Conservation (phyloP, 2,888 invertebrate species). For the Mechanitis mazaeus region DNA sequence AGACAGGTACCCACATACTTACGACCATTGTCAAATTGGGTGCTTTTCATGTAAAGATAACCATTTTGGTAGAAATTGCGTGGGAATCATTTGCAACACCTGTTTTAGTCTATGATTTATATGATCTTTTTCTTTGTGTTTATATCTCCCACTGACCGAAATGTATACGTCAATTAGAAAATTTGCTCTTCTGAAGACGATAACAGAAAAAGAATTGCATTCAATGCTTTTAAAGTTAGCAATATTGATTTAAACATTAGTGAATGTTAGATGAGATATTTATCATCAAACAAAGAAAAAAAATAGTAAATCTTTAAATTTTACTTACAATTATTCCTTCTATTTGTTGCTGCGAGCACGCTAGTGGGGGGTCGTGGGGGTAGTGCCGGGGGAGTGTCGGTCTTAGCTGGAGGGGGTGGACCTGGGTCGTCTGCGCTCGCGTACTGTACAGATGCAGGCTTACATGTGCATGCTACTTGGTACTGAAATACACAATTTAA, state of each 20-base stretch:
- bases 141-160: constrained; percentile 23
- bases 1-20: constrained; percentile 9
- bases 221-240: background rate
- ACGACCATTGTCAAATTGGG: constrained; percentile 1
- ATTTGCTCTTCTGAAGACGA: no score
- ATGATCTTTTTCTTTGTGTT: background rate
- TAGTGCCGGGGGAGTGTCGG: constrained; percentile 70
- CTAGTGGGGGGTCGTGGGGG: constrained; percentile 71
- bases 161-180: constrained; percentile 17
- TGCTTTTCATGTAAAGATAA: constrained; percentile 9
- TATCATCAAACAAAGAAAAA: background rate
- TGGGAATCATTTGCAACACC: constrained; percentile 34
- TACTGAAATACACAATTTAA: constrained; percentile 49
- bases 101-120: constrained; percentile 14
- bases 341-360: constrained; percentile 52
- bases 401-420: constrained; percentile 64
- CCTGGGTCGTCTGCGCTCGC: constrained; percentile 68
- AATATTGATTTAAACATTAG: background rate
- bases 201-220: constrained; percentile 1
- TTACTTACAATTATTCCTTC: constrained; percentile 57
- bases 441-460: constrained; percentile 64
- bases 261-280: no score
- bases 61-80: constrained; percentile 25
- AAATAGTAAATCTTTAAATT: background rate
- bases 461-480: constrained; percentile 73